Evolutionary conservation across 2,888 invertebrate genomes (phyloP).

Genomic region (Tetranychus piercei): DNA sequence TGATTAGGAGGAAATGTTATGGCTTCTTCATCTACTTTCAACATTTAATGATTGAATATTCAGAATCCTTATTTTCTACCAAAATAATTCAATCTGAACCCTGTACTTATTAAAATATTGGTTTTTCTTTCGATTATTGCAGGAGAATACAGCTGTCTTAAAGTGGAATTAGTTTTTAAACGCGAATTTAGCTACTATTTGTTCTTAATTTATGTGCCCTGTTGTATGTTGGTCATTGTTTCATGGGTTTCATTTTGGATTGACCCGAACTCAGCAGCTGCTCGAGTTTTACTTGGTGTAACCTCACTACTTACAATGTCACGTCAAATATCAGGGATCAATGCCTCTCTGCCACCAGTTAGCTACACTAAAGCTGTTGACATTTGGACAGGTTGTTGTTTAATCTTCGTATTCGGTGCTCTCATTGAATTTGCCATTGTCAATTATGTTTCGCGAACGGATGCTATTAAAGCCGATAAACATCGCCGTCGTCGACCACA

Average conservation of each 20-base stretch:
- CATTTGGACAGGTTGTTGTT: slow-evolving; percentile 90
- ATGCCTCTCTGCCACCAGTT: slow-evolving; percentile 85
- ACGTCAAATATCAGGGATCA: slow-evolving; percentile 77
- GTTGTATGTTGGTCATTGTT: slow-evolving; percentile 93
- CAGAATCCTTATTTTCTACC: too few species aligned
- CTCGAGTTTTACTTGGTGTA: slow-evolving; percentile 78
- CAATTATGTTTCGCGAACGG: slow-evolving; percentile 85
- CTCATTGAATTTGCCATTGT: slow-evolving; percentile 91
- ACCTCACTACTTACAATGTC: slow-evolving; percentile 93
- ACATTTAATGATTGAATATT: too few species aligned
- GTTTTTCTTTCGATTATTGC: background rate
- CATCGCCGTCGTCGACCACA: background rate
- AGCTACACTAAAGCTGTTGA: slow-evolving; percentile 96
- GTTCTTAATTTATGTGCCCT: slow-evolving; percentile 97
- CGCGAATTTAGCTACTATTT: slow-evolving; percentile 97
- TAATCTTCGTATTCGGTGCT: slow-evolving; percentile 94
- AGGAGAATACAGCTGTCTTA: slow-evolving; percentile 81
- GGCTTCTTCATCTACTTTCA: too few species aligned
- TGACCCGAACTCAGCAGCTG: slow-evolving; percentile 85
- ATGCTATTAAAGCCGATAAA: slow-evolving; percentile 40
- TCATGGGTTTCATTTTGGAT: slow-evolving; percentile 92
- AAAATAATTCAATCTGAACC: too few species aligned
- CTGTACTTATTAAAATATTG: too few species aligned
- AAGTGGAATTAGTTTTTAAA: slow-evolving; percentile 85
- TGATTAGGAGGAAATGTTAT: too few species aligned